Base-by-base conservation (phyloP, 2,888 invertebrate genomes). In the Sceliomorpha sp. region DNA sequence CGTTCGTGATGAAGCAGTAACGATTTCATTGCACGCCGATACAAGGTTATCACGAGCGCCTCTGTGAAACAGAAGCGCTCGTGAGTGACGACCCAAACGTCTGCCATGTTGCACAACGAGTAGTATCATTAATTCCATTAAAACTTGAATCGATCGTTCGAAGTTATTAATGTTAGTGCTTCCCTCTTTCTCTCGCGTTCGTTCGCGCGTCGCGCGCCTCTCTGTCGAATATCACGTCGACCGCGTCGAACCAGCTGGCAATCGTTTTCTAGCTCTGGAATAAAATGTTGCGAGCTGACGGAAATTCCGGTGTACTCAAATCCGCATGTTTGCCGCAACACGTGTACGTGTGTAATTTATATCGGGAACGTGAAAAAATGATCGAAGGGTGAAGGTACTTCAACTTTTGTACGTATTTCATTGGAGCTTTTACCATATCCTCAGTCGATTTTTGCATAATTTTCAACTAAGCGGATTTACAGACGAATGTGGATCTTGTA, bases 61-160 rank as follows among this genome's bases (percentile, higher is more conserved):
- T 20, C 15, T 42, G 27, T 42, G 15, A 48, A 39, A 40, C 40
- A 47, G 13, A 45, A 59, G 31, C 27, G 34, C 32, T 50, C 13
- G 26, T 58, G 48, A 58, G 40, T 32, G 58, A 58, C 42, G 42
- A 48, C 1, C 50, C 13, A 44, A 50, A 59, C 34, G 24, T 17
- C 34, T 34, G 36, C n/a, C 29, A 24, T 59, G 36, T 42, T 51
- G 51, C 51, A 51, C 36, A 51, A 24, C 27, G 17, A 36, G 34
- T 27, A 14, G 17, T 60, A 60, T 51, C 51, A 60, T 60, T 60
- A 60, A 60, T 60, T 60, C 45, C 37, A 60, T 60, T 60, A 60
- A 51, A 60, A 60, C 44, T 60, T 60, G 44, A 17, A 48, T 60
- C 60, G 60, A 60, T 44, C 51, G 51, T 60, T 26, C 13, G 9